Evolutionary conservation across 1,140 invertebrate genomes (phyloP).

Genomic region (Semibalanus balanoides): DNA sequence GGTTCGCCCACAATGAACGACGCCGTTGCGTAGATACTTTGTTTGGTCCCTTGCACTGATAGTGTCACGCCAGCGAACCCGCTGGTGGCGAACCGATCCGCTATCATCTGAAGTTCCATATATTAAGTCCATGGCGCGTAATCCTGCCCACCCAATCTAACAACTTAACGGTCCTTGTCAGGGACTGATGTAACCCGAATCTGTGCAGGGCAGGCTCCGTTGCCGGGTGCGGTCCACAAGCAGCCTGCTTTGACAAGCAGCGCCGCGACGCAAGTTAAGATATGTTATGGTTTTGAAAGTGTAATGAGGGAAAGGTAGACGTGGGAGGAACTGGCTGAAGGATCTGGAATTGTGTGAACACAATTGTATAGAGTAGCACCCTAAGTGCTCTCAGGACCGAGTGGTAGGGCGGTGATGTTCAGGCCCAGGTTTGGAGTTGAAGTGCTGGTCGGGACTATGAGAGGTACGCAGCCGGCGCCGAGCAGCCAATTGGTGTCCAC

Average conservation of each 20-base stretch:
- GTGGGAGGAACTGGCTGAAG: too few relatives aligned
- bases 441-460: too few relatives aligned
- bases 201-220: neutral
- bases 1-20: too few relatives aligned
- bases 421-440: slow-evolving; percentile 3
- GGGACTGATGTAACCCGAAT: too few relatives aligned
- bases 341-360: too few relatives aligned
- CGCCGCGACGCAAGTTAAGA: neutral
- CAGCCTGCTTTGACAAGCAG: slow-evolving; percentile 3
- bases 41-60: too few relatives aligned
- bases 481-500: neutral
- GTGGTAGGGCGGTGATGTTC: neutral
- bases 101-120: neutral
- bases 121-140: slow-evolving; percentile 10
- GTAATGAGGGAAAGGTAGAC: too few relatives aligned
- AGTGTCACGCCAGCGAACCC: slow-evolving; percentile 14
- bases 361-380: too few relatives aligned
- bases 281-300: too few relatives aligned
- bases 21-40: too few relatives aligned
- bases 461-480: neutral
- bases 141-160: slow-evolving; percentile 15
- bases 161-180: too few relatives aligned
- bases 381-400: neutral
- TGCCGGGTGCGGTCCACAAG: neutral
- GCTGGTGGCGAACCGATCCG: slow-evolving; percentile 6